Conservation (phyloP, 2,113 vertebrate genomes). For the Odocoileus virginianus region DNA sequence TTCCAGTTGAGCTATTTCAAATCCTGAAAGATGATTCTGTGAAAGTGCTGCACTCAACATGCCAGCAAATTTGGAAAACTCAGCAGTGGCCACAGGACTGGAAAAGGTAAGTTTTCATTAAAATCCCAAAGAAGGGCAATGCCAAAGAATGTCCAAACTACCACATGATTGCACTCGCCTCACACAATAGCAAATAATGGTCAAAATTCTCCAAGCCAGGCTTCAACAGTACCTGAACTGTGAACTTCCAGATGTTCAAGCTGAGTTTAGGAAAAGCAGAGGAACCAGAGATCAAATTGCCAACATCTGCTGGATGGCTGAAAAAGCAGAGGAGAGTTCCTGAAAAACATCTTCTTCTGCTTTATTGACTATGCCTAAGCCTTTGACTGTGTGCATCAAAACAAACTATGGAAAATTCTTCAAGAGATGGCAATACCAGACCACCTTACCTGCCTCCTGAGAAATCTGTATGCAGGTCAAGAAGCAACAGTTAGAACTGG, state of each 20-base stretch:
- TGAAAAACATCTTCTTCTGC: neutral
- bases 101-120: neutral
- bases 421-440: neutral
- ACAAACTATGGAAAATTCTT: neutral
- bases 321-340: neutral
- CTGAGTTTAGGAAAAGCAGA: neutral
- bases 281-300: neutral
- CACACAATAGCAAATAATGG: neutral
- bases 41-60: neutral
- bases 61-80: neutral
- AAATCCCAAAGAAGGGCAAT: neutral
- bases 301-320: neutral
- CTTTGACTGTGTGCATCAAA: neutral
- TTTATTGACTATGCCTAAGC: neutral
- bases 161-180: neutral
- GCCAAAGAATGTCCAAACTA: neutral
- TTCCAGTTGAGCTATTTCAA: neutral
- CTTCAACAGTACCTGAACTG: neutral
- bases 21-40: neutral
- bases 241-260: neutral
- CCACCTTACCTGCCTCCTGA: neutral
- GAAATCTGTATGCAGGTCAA: neutral
- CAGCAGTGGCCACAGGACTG: neutral
- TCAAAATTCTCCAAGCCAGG: neutral
- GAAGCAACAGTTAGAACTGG: neutral